Base-by-base conservation (phyloP, 2,888 invertebrate genomes). In the Euphydryas editha region DNA sequence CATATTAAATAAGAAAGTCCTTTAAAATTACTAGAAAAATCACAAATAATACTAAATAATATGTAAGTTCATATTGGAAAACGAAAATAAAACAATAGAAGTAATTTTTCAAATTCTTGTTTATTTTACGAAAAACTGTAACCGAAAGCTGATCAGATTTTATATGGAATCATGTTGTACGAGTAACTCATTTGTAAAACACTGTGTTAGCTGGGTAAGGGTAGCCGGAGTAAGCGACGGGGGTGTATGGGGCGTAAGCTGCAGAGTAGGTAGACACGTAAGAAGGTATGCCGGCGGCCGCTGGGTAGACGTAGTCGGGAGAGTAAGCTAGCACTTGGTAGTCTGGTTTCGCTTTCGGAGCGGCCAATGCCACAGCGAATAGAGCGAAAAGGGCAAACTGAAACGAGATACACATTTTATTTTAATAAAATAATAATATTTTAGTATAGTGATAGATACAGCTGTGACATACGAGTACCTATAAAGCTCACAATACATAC, bases 321-420 rank as follows among this genome's bases (percentile, higher is more conserved):
- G 84, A 62, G 79, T 87, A 86, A 11, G 84, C 46, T 64, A 83
- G 20, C 54, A 77, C 13, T 69, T 87, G 86, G 3, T 30, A 30
- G 30, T 30, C 30, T 4, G 84, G 84, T 21, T 74, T 74, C 4
- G 87, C 83, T 13, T 82, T 80, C 11, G 93, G 93, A 13, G 88
- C 89, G 59, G 94, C 93, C 67, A 90, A 80, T 39, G 92, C 93
- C 70, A 91, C 83, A 36, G 92, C 94, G 80, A 94, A 69, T 67
- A 94, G 73, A 73, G 93, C 93, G 76, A 92, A 87, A 65, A 94
- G 77, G 54, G 91, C 84, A 73, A 93, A 78, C 94, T 94, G 80
- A 17, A 78, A 84, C 2, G 63, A 58, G 46, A 56, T 15, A 44
- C 4, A 47, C 11, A 57, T 46, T 30, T 21, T 18, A 37, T 62